Conservation (phyloP, 37 sponge, comb jelly and placozoan genomes). For the Hexactinellida sp. region DNA sequence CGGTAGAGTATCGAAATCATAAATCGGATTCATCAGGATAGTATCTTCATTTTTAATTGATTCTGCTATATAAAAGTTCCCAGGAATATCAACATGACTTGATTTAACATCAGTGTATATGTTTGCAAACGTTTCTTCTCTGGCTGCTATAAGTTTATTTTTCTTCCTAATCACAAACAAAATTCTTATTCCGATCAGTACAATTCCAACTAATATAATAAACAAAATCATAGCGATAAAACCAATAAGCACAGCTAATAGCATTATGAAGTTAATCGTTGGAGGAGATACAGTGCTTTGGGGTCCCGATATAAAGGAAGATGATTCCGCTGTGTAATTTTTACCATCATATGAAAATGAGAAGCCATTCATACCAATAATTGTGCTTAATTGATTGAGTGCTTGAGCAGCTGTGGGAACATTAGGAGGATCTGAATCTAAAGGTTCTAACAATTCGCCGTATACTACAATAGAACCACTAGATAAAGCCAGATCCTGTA, state of each 20-base stretch:
- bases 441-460: slow-evolving; percentile 26
- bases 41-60: neutral
- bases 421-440: slow-evolving; percentile 47
- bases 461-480: slow-evolving; percentile 10
- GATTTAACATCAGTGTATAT: neutral
- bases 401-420: slow-evolving; percentile 19
- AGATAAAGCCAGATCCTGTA: neutral
- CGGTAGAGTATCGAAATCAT: neutral
- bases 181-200: neutral
- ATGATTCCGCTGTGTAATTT: neutral
- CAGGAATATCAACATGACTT: neutral
- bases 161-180: neutral
- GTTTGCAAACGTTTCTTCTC: neutral
- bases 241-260: neutral
- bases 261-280: neutral
- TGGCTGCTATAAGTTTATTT: neutral
- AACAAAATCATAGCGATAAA: neutral
- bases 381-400: neutral
- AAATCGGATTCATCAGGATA: neutral
- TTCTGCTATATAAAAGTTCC: neutral
- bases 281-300: neutral
- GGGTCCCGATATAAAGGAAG: neutral
- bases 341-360: neutral
- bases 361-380: neutral
- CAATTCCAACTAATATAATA: neutral